Base-by-base conservation (phyloP, 2,797 vertebrate genomes). In the Sebastes hubbsi region DNA sequence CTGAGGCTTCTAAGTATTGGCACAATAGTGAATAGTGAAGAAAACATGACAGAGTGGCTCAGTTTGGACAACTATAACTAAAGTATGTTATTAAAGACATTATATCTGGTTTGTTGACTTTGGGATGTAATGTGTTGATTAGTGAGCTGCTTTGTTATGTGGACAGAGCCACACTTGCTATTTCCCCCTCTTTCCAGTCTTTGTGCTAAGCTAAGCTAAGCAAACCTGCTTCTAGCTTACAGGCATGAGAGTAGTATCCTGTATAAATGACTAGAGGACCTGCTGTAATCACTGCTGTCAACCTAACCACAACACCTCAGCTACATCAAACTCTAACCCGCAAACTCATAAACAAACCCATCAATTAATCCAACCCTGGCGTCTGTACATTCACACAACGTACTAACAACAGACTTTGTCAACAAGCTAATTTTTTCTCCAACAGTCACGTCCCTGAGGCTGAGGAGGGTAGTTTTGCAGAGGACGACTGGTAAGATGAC, bases 401-500 rank as follows among this genome's bases (percentile, higher is more conserved):
- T 87, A 75, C 82, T 46, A 73, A 83, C 55, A 7, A 46, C 64
- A 82, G 77, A 75, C 34, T 78, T 69, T 91, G 74, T 91, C 89
- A 94, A 83, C 93, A 90, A 91, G 82, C 87, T 92, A 87, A 90
- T 89, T 91, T 91, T 89, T 91, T 72, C 89, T 89, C 89, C 91
- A 90, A 94, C 97, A 99, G 98, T 93, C 98, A 99, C 95, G 94
- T 95, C 88, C 96, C 97, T 80, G 98, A 99, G 85, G 94, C 96
- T 91, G 98, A 99, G 95, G 98, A 99, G 87, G 96, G 95, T 98
- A 97, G 95, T 96, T 95, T 96, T 96, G 94, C 96, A 84, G 96
- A 98, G 89, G 98, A 98, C 56, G 97, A 97, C 94, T 96, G 98
- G 98, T 99, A 99, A 99, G 98, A 92, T 68, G 83, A 87, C 71